Conservation (phyloP, 2,113 vertebrate genomes). For the Antigone vipio region DNA sequence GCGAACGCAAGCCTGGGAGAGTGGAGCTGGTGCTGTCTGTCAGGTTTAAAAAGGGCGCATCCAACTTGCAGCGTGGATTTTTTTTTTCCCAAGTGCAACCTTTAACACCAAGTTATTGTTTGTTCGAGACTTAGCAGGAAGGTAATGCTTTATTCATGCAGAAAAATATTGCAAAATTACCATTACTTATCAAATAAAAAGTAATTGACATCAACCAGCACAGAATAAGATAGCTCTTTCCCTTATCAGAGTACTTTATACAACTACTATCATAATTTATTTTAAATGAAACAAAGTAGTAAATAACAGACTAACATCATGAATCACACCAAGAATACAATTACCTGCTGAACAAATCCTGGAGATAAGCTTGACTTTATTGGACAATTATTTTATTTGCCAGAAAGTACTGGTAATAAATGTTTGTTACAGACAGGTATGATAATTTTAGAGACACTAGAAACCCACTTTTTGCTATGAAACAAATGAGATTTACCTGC, state of each 20-base stretch:
- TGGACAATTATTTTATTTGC: neutral
- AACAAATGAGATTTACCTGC: neutral
- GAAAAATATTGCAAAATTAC: neutral
- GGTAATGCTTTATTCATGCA: neutral
- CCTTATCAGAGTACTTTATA: neutral
- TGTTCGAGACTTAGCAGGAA: neutral
- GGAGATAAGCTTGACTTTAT: neutral
- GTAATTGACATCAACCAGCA: neutral
- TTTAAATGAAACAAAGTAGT: neutral
- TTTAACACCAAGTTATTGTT: neutral
- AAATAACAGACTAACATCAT: neutral
- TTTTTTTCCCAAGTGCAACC: neutral
- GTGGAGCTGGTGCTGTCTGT: neutral
- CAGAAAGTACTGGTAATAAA: neutral
- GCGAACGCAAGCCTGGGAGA: neutral
- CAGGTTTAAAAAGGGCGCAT: neutral
- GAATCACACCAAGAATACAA: neutral
- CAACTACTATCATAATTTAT: neutral
- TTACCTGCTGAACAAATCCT: neutral
- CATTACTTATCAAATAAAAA: neutral
- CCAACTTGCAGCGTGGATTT: neutral
- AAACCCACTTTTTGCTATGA: neutral
- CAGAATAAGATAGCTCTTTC: neutral
- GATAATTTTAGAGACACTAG: neutral
- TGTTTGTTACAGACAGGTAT: fast-evolving